phyloP scores from a whole-genome alignment of 2,113 vertebrate genomes.

The Ceyx melanurus region DNA sequence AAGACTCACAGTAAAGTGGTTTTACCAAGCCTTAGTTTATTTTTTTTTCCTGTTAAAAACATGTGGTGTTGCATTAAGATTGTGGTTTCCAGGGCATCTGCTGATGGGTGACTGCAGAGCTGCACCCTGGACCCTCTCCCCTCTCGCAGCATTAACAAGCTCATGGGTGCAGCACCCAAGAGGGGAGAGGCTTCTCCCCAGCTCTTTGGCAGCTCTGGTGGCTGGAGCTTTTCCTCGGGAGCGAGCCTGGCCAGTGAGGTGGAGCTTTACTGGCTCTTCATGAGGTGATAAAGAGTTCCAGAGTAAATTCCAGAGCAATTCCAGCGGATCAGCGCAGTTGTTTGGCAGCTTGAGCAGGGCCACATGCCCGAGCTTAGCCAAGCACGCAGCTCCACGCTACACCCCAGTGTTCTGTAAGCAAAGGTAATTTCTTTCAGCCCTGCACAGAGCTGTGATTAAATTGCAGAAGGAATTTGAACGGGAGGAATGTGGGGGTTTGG shows the following conservation, averaged over 20 bases:
- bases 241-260: background rate
- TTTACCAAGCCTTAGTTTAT: background rate
- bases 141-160: background rate
- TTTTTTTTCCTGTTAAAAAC: no score
- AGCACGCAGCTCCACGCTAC: slow-evolving; percentile 54
- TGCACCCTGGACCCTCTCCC: background rate
- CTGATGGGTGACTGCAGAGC: background rate
- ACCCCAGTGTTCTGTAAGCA: slow-evolving; percentile 67
- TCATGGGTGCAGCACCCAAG: background rate
- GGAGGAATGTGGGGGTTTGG: slow-evolving; percentile 59
- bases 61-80: background rate
- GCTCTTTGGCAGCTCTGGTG: background rate
- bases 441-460: slow-evolving; percentile 72
- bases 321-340: slow-evolving; percentile 19
- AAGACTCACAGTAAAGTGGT: background rate
- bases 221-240: background rate
- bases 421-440: slow-evolving; percentile 66
- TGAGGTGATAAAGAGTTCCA: slow-evolving; percentile 71
- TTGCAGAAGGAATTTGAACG: slow-evolving; percentile 72
- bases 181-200: background rate
- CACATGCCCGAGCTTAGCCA: background rate
- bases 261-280: slow-evolving; percentile 71
- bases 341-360: slow-evolving; percentile 35
- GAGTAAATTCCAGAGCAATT: slow-evolving; percentile 63
- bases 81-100: background rate